Evolutionary conservation across 2,888 invertebrate species (phyloP), one percentile per base, ranked within the genome.

Genomic region (Metallyticus violacea): DNA sequence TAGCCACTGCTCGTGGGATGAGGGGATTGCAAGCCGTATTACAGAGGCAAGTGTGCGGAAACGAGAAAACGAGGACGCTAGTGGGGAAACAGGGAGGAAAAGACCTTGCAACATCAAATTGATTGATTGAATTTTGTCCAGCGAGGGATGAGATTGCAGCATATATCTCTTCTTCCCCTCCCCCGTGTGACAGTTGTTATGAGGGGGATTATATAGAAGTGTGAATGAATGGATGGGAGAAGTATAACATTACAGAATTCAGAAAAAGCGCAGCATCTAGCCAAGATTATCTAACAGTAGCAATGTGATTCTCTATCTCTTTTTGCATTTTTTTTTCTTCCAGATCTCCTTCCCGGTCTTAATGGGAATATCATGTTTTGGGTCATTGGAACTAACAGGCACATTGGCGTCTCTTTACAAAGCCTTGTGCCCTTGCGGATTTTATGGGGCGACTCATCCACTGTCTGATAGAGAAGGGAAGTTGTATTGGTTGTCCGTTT

Each of bases 121-220:
- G 82, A 82, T 82, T 82, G 26, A 82, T 82, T 82, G 82, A 76
- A 82, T 82, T 76, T 40, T 76, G 82, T 82, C 26, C 27, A 76
- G 26, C 27, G 82, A 82, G 30, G 76, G 27, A 62, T 76, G 76
- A 82, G 82, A 82, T 82, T 82, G 82, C 26, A 27, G 76, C 26
- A 62, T 22, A 62, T 62, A 3, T 62, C 40, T 62, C 40, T 62
- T 62, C 40, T 62, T 62, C 40, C 15, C 62, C 26, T 30, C 76
- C 25, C 30, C 4, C 22, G 26, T 5, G 22, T 82, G 82, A 26
- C 82, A 76, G 76, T 27, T 40, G 40, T 27, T 15, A 76, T 76
- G 27, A 7, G 9, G 76, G 25, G 82, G 40, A 15, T 62, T 62
- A 62, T 62, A 15, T 62, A 62, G 3, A 62, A 62, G 76, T 76